A percentile compares a stretch with the other conserved stretches of the same genome.
Conservation (phyloP, 2,888 invertebrate species). For the Eumacrocentrus americanus region DNA sequence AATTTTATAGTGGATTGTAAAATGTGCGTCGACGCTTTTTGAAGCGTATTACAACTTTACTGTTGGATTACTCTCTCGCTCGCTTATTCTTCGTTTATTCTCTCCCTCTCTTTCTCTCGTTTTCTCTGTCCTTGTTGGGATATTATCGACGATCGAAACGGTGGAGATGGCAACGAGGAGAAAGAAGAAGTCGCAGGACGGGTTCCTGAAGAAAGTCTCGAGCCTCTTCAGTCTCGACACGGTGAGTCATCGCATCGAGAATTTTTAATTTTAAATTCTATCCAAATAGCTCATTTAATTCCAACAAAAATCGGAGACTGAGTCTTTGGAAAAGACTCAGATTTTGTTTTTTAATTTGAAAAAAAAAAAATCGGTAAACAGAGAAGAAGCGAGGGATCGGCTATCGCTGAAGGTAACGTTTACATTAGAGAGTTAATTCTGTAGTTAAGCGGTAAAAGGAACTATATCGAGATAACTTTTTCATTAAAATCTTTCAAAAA, state of each 20-base stretch:
- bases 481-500: no score
- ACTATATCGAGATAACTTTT: no score
- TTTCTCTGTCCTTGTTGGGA: no score
- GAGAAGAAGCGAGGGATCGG: not conserved
- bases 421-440: no score
- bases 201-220: slow-evolving; percentile 86
- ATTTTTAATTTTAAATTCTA: not conserved
- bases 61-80: slow-evolving; percentile 42
- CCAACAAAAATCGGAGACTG: no score
- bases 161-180: slow-evolving; percentile 66
- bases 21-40: slow-evolving; percentile 43
- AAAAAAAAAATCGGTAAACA: not conserved
- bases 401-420: no score
- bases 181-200: slow-evolving; percentile 72
- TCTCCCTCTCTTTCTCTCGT: no score
- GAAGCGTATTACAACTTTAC: slow-evolving; percentile 36
- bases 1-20: slow-evolving; percentile 30
- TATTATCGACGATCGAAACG: slow-evolving; percentile 4
- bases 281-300: no score
- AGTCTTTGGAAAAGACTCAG: no score
- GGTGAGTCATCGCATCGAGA: slow-evolving; percentile 67
- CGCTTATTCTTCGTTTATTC: no score
- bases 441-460: no score
- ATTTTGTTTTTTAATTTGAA: no score
- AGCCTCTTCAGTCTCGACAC: slow-evolving; percentile 82